These are phyloP conservation scores for Scaptomyza hsui DNA, from an alignment of 1,140 invertebrate genomes.

Conservation along the genomic window DNA sequence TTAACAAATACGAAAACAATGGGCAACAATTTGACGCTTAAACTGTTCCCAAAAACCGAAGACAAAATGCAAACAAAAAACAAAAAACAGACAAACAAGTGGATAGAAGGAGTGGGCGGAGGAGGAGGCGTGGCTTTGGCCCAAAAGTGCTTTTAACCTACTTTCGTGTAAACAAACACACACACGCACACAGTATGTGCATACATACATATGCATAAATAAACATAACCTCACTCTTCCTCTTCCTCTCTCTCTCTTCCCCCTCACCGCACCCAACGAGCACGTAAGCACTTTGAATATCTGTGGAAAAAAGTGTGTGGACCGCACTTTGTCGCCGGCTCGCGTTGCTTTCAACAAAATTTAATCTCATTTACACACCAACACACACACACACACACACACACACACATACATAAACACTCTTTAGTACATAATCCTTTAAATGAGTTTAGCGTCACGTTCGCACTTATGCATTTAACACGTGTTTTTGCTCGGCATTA, in stretches of 20 bases:
- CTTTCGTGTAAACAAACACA: conserved; percentile 54
- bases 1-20: conserved; percentile 74
- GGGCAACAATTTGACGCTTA: conserved; percentile 73
- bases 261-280: background rate
- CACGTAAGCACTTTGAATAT: conserved; percentile 33
- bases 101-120: conserved; percentile 2
- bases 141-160: conserved; percentile 81
- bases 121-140: conserved; percentile 58
- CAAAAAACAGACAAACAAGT: conserved; percentile 29
- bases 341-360: conserved; percentile 72
- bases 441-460: conserved; percentile 82
- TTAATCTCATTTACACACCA: conserved; percentile 76
- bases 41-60: conserved; percentile 70
- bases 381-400: conserved; percentile 21
- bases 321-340: conserved; percentile 53
- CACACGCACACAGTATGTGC: conserved; percentile 16
- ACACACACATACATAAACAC: conserved; percentile 25
- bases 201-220: conserved; percentile 50
- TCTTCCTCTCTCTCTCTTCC: background rate
- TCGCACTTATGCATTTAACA: conserved; percentile 82
- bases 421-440: conserved; percentile 75
- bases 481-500: conserved; percentile 78
- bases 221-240: conserved; percentile 36
- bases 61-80: conserved; percentile 76
- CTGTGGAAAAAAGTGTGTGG: conserved; percentile 43